Evolutionary conservation across 2,888 invertebrate species (phyloP).

Genomic region (Serrognathus titanus): DNA sequence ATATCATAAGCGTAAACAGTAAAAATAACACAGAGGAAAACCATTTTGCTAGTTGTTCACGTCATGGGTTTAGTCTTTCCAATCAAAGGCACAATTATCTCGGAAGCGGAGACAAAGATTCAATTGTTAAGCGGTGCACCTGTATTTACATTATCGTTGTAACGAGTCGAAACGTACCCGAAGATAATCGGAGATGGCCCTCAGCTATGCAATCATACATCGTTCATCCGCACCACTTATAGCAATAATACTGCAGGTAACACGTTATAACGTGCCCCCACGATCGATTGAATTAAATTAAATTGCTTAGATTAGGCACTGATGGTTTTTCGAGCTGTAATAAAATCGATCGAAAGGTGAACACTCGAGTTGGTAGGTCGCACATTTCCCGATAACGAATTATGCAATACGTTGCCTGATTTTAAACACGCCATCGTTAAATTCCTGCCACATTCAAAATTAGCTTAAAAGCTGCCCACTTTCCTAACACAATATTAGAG

Average conservation of each 20-base stretch:
- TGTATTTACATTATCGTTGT: background rate
- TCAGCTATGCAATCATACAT: background rate
- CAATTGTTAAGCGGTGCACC: background rate
- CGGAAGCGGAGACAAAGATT: too few relatives aligned
- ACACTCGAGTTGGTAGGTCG: constrained; percentile 27
- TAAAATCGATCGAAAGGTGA: constrained; percentile 24
- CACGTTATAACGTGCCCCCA: constrained; percentile 10
- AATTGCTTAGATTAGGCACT: constrained; percentile 24
- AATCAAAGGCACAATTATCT: too few relatives aligned
- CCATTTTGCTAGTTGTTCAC: too few relatives aligned
- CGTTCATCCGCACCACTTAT: background rate
- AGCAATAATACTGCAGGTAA: background rate
- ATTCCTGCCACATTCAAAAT: constrained; percentile 1
- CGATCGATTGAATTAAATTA: constrained; percentile 25
- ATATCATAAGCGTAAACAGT: too few relatives aligned
- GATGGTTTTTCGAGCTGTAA: constrained; percentile 17
- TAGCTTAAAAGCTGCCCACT: too few relatives aligned
- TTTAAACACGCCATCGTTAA: constrained; percentile 6
- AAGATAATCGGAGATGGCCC: background rate
- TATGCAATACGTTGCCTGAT: constrained; percentile 7
- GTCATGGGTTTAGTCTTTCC: too few relatives aligned
- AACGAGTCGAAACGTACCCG: background rate
- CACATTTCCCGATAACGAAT: constrained; percentile 10
- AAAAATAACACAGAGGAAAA: too few relatives aligned
- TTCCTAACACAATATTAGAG: too few relatives aligned